Evolutionary conservation across 1,140 invertebrate genomes (phyloP).

Genomic region (Branchinecta lindahli): DNA sequence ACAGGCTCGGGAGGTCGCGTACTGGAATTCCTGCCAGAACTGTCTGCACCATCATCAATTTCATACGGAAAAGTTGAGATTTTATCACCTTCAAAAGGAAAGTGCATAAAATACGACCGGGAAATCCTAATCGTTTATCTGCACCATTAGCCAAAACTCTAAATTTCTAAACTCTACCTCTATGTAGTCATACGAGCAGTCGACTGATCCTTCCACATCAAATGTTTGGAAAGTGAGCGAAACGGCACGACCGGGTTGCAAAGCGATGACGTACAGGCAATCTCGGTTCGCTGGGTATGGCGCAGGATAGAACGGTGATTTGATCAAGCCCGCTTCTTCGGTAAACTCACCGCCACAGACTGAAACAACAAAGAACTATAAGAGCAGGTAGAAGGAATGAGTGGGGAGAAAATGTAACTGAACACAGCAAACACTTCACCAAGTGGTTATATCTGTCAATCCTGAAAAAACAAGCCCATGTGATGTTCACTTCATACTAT

Average conservation of each 20-base stretch:
- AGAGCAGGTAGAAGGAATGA: conserved; percentile 20
- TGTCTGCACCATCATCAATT: too few species aligned
- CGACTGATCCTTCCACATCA: conserved; percentile 41
- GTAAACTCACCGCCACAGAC: conserved; percentile 48
- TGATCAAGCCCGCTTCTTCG: conserved; percentile 41
- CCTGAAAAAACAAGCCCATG: too few species aligned
- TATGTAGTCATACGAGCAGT: conserved; percentile 26
- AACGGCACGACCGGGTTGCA: conserved; percentile 43
- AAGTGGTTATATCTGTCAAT: too few species aligned
- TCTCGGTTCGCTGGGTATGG: conserved; percentile 45
- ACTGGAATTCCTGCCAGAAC: too few species aligned
- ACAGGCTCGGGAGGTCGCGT: too few species aligned
- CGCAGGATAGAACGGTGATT: conserved; percentile 61
- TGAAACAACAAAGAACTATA: conserved; percentile 27
- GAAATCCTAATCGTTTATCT: too few species aligned
- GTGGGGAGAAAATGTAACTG: background rate
- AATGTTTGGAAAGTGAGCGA: conserved; percentile 48
- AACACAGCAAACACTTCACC: too few species aligned
- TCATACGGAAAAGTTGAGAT: too few species aligned
- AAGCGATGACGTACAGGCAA: conserved; percentile 60
- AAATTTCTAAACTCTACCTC: conserved; percentile 30
- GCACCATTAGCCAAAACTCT: too few species aligned
- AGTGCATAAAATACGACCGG: too few species aligned
- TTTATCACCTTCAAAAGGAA: too few species aligned
- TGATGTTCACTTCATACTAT: too few species aligned